Evolutionary conservation across 2,888 invertebrate species (phyloP), one percentile per base, ranked within the genome.

Genomic region (Eilema sororculum): DNA sequence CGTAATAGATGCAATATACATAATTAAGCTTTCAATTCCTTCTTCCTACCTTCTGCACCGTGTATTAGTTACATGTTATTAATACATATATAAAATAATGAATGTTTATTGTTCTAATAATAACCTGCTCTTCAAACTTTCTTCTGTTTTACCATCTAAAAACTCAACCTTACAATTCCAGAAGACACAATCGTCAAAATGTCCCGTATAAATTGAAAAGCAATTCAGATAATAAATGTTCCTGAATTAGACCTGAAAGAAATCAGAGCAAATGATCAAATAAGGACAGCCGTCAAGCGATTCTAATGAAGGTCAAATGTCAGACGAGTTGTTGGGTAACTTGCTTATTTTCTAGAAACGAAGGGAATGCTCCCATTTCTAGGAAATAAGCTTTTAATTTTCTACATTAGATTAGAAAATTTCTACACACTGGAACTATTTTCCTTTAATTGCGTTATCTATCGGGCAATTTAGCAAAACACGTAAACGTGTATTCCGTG

Each of bases 291-390:
- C 52, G 52, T 52, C 52, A 52, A 52, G 52, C 52, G 52, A 52
- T 52, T 52, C n/a, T 52, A 52, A 52, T 52, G 52, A 52, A 52
- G 52, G 52, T 52, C 52, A 52, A 52, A 52, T n/a, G 52, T 52
- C 52, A 52, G 52, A n/a, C n/a, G n/a, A 52, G 52, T 52, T n/a
- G 52, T 52, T n/a, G 52, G 52, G 52, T 52, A 52, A 52, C 52
- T n/a, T 52, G 52, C 52, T 52, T 52, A 52, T 52, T 52, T 52
- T n/a, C n/a, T 52, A 52, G n/a, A 52, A 52, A 68, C 68, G 70
- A 76, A 73, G 69, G 37, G 33, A 70, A 73, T 70, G 37, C 68
- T 70, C 65, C 69, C 73, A 69, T 66, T 60, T 52, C 66, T 71
- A 64, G 52, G n/a, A 65, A 68, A 59, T 59, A 65, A 71, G 59